Percentiles rank a stretch among this genome's conserved stretches.
Conservation (phyloP, 1,140 invertebrate genomes). For the Acarapis woodi region DNA sequence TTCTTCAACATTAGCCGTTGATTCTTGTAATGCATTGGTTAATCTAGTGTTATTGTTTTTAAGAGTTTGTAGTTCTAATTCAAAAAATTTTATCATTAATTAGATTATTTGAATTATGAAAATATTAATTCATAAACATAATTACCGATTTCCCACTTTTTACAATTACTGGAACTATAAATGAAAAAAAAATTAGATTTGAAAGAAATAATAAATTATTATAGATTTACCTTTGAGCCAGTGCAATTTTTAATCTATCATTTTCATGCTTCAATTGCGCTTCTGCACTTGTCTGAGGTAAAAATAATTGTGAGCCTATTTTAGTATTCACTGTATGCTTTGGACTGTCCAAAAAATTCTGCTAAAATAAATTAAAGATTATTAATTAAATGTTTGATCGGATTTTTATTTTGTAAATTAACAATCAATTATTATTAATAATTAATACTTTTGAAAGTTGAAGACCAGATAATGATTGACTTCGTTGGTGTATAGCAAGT, state of each 20-base stretch:
- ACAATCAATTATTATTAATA: too few species aligned
- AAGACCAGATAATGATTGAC: conserved; percentile 23
- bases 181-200: conserved; percentile 6
- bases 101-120: conserved; percentile 85
- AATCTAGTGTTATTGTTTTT: conserved; percentile 84
- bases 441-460: conserved; percentile 16
- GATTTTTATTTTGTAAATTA: too few species aligned
- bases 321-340: conserved; percentile 24
- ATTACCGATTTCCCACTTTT: neutral
- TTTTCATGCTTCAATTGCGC: conserved; percentile 89
- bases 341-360: too few species aligned
- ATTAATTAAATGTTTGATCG: too few species aligned
- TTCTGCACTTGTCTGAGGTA: conserved; percentile 26
- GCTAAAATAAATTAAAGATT: too few species aligned
- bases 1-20: conserved; percentile 85
- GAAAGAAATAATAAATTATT: neutral
- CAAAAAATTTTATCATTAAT: too few species aligned
- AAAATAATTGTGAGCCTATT: conserved; percentile 3
- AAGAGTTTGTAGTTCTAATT: conserved; percentile 74
- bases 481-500: conserved; percentile 19
- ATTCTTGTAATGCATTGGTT: conserved; percentile 82
- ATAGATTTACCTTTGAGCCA: conserved; percentile 53
- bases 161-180: conserved; percentile 10
- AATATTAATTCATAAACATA: conserved; percentile 27
- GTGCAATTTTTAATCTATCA: conserved; percentile 68